Evolutionary conservation across 1,140 invertebrate species (phyloP).

Genomic region (Musca vetustissima): DNA sequence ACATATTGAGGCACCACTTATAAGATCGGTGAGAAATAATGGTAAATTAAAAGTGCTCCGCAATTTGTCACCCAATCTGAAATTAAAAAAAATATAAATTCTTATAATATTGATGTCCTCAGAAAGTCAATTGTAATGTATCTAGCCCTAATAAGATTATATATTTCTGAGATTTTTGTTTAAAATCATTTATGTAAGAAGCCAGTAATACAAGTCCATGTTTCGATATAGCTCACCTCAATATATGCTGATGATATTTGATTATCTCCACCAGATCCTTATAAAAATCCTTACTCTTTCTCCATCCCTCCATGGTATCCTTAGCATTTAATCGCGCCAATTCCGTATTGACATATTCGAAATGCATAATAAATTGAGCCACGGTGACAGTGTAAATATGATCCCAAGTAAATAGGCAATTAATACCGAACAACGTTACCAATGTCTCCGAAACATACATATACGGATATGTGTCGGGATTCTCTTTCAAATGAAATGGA

Average conservation of each 20-base stretch:
- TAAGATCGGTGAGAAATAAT: conserved; percentile 9
- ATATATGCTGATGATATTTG: not conserved
- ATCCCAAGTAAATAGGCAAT: conserved; percentile 22
- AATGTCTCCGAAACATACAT: conserved; percentile 9
- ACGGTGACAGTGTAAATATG: conserved; percentile 10
- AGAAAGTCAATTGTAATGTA: too few species aligned
- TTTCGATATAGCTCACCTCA: not conserved
- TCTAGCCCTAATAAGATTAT: too few species aligned
- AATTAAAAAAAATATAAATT: not conserved
- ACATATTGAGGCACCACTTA: conserved; percentile 17
- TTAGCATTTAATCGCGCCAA: not conserved
- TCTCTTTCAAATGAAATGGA: conserved; percentile 10
- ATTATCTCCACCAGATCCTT: not conserved
- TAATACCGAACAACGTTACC: not conserved
- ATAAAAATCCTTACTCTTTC: not conserved
- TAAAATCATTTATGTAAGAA: too few species aligned
- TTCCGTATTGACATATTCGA: conserved; percentile 15
- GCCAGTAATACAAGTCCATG: too few species aligned
- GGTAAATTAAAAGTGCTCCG: conserved; percentile 22
- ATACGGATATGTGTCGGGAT: not conserved
- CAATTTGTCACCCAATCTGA: conserved; percentile 6
- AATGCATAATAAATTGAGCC: conserved; percentile 24
- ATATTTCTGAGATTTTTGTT: too few species aligned
- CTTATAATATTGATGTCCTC: too few species aligned
- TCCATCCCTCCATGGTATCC: not conserved